Base-by-base conservation (phyloP, 2,888 invertebrate genomes). In the Tipula lateralis region DNA sequence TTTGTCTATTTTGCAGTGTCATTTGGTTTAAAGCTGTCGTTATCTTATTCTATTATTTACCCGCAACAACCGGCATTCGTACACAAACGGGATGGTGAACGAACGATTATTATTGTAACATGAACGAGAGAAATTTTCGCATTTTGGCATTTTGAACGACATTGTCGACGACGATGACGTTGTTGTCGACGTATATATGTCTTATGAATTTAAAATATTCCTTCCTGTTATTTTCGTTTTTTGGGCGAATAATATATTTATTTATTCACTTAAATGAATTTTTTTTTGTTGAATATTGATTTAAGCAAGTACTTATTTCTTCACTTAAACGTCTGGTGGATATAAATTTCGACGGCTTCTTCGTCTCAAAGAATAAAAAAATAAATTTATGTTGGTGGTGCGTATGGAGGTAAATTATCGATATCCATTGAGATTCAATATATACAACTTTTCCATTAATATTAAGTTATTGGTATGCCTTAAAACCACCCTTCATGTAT, bases 231-330 rank as follows among this genome's bases (percentile, higher is more conserved):
- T 44, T 24, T 12, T 24, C 66, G 66, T 24, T 19, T 66, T 24
- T 44, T 12, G 66, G 66, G 24, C 66, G 24, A 24, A 66, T 66
- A 66, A 66, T 66, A 24, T 66, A 66, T 66, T 66, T 66, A 66
- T 66, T 66, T 24, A 66, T 66, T 66, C 44, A 16, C 16, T 16
- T 50, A 50, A 50, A 50, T 66, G 24, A 24, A 66, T 24, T 66
- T n/a, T n/a, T n/a, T n/a, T n/a, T n/a, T n/a, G n/a, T n/a, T 66
- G 44, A 50, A 50, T 50, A 66, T 66, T 66, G 66, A 66, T 66
- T 66, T 24, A 66, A 24, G 66, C 7, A 24, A 66, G 4, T 66
- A 66, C 24, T 66, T 66, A 66, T 24, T 12, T 2, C 66, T 66
- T 66, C 24, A 66, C 24, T 66, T 50, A 50, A 66, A 9, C 3